phyloP scores from a whole-genome alignment of 2,797 vertebrate species.

The Myiotriccus ornatus region DNA sequence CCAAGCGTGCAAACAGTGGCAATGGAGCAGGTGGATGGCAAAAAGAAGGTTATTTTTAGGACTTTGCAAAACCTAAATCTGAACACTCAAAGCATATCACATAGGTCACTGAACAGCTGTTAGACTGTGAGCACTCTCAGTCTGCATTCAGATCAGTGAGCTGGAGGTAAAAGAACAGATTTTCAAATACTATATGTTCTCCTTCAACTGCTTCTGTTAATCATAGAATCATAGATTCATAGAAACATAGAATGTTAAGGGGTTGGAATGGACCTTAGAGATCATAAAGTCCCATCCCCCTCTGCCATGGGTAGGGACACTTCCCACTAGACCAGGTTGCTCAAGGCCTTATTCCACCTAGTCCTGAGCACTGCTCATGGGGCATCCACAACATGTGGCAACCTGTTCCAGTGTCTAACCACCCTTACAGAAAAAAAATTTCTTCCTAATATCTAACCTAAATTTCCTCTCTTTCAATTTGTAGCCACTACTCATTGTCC shows the following conservation, averaged over 20 bases:
- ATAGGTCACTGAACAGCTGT: slow-evolving; percentile 43
- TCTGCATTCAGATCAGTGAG: slow-evolving; percentile 1
- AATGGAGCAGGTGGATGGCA: background rate
- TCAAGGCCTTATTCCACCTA: background rate
- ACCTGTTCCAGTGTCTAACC: background rate
- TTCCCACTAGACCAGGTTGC: background rate
- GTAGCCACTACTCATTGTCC: background rate
- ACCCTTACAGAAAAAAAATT: background rate
- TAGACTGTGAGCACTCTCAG: background rate
- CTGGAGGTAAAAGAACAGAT: slow-evolving; percentile 8
- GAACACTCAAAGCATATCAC: background rate
- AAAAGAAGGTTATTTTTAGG: slow-evolving; percentile 31
- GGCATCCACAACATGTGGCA: background rate
- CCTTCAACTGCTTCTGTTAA: background rate
- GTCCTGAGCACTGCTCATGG: background rate
- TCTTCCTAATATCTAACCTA: background rate
- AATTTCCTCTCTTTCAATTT: background rate
- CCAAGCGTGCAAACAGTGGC: background rate
- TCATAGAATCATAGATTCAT: background rate
- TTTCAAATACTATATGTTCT: background rate
- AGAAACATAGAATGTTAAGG: background rate
- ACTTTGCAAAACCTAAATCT: background rate
- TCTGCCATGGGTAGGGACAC: fast-evolving
- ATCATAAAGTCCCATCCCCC: background rate
- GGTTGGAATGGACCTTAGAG: background rate